Evolutionary conservation across 2,113 vertebrate genomes (phyloP), one percentile per base, ranked within the genome.

Genomic region (Pagrus major): DNA sequence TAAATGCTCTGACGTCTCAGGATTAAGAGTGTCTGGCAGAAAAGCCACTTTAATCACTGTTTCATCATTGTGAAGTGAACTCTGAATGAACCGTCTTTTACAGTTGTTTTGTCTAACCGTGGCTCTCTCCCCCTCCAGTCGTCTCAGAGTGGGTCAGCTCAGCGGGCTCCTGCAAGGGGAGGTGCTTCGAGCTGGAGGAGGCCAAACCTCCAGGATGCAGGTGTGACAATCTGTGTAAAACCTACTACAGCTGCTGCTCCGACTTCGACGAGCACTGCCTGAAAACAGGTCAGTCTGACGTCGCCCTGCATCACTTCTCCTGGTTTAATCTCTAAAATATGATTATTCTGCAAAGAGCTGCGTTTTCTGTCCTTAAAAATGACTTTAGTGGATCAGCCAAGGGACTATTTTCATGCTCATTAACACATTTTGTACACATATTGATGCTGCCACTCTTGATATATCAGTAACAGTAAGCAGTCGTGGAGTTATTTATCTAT

Each of bases 161-260:
- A 44, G 95, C 96, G 0, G 97, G 97, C 39, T 97, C 98, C 61
- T 99, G 98, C 93, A 96, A 96, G 89, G 96, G 96, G 76, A 94
- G 97, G 86, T 99, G 98, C 92, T 99, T 99, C 80, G 98, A 99
- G 93, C 95, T 99, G 89, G 93, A 97, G 77, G 98, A 97, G 89
- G 95, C 93, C 27, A 93, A 95, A 46, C 94, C 97, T 80, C 97
- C 98, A 1, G 94, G 94, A 52, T 99, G 98, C 89, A 95, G 97
- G 66, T 99, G 98, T 93, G 98, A 99, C 94, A 99, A 99, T 93
- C 87, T 99, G 83, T 99, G 98, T 88, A 99, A 99, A 90, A 99
- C 97, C 64, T 99, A 99, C 90, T 96, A 94, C 93, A 97, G 97
- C 93, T 99, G 98, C 94, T 99, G 98, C 91, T 90, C 91, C 1